phyloP scores from a whole-genome alignment of 2,888 invertebrate genomes.

The Sisyra terminalis region DNA sequence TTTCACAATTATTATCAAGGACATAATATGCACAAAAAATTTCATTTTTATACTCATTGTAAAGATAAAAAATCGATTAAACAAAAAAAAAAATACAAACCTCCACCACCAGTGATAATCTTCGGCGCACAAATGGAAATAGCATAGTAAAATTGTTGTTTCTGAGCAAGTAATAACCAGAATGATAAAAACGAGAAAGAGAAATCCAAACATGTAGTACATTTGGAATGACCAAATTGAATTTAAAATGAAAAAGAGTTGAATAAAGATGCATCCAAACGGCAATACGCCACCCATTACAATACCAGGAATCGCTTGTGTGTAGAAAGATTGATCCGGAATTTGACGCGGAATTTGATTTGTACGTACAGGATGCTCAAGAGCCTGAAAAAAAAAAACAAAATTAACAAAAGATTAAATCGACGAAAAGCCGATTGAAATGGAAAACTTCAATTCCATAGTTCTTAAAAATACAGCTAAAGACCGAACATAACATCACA shows the following conservation, averaged over 20 bases:
- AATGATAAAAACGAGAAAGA: slow-evolving; percentile 94
- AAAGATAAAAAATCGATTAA: neutral
- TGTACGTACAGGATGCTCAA: slow-evolving; percentile 95
- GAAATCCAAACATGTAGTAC: slow-evolving; percentile 99
- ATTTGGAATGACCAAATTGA: slow-evolving; percentile 95
- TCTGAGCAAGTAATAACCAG: slow-evolving; percentile 96
- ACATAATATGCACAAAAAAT: neutral
- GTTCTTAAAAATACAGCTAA: too few relatives aligned
- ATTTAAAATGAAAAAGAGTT: slow-evolving; percentile 96
- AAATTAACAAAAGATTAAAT: too few relatives aligned
- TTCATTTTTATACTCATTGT: neutral
- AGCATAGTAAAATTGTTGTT: slow-evolving; percentile 95
- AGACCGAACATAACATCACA: too few relatives aligned
- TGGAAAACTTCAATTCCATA: too few relatives aligned
- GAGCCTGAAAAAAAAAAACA: slow-evolving; percentile 48
- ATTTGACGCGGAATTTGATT: slow-evolving; percentile 98
- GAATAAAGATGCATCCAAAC: slow-evolving; percentile 97
- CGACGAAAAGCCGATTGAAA: too few relatives aligned
- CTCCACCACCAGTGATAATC: slow-evolving; percentile 98
- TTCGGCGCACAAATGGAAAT: slow-evolving; percentile 99
- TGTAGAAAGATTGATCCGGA: slow-evolving; percentile 97
- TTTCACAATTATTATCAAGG: neutral
- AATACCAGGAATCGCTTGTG: slow-evolving; percentile 86
- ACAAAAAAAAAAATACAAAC: slow-evolving; percentile 4
- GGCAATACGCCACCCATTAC: slow-evolving; percentile 98